These are phyloP conservation scores for Mythimna pallens DNA, from an alignment of 2,888 invertebrate genomes.

Conservation along the genomic window DNA sequence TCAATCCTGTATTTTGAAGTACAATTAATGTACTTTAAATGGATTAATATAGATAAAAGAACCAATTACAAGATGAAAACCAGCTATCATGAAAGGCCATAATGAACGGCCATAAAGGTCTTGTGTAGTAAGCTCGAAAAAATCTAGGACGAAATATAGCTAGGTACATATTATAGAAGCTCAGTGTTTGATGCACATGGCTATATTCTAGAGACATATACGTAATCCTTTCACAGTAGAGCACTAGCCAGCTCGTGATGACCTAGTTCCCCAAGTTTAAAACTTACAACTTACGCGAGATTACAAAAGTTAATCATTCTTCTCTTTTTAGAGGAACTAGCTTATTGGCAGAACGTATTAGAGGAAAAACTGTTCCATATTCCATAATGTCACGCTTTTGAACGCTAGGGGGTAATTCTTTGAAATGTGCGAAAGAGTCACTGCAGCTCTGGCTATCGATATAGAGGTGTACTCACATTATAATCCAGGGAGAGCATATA, in stretches of 20 bases:
- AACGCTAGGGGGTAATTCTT: too few relatives aligned
- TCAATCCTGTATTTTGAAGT: too few relatives aligned
- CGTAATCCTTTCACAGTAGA: conserved; percentile 36
- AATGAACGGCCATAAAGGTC: background rate
- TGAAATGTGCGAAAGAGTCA: too few relatives aligned
- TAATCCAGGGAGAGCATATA: too few relatives aligned
- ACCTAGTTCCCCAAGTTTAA: conserved; percentile 55
- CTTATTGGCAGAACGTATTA: background rate
- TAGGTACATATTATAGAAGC: background rate
- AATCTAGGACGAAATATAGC: background rate
- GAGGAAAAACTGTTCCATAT: background rate
- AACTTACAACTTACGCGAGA: conserved; percentile 36
- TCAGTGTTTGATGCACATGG: conserved; percentile 1
- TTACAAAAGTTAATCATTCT: conserved; percentile 40
- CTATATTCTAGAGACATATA: conserved; percentile 1
- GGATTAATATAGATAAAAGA: background rate
- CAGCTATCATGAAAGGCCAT: background rate
- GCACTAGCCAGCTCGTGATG: conserved; percentile 44
- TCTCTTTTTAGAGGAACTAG: conserved; percentile 2
- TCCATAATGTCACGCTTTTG: background rate
- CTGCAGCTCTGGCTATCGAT: too few relatives aligned
- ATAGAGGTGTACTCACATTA: too few relatives aligned
- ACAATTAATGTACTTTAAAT: too few relatives aligned
- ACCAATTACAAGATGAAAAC: background rate
- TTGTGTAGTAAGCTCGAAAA: background rate